Conservation (phyloP, 1,140 invertebrate species). For the Fopius arisanus region DNA sequence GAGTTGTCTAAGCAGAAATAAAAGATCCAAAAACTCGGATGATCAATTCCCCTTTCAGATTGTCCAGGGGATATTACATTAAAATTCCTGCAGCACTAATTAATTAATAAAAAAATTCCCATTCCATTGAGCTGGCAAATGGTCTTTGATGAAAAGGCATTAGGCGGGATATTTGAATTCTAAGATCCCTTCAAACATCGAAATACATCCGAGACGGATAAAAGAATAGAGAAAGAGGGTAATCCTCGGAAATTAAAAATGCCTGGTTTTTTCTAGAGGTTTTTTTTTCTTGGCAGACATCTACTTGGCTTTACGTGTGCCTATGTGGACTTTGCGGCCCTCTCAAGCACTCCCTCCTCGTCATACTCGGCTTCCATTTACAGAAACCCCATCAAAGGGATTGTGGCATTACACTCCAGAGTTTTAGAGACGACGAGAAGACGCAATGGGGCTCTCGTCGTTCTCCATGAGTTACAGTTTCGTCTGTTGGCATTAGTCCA, state of each 20-base stretch:
- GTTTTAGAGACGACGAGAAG: slow-evolving; percentile 40
- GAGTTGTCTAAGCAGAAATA: too few relatives aligned
- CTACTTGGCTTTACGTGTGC: slow-evolving; percentile 37
- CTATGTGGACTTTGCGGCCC: slow-evolving; percentile 8
- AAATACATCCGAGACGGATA: slow-evolving; percentile 2
- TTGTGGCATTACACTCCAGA: slow-evolving; percentile 60
- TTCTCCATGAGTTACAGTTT: neutral
- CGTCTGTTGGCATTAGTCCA: neutral
- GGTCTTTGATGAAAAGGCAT: neutral
- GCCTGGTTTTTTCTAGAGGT: slow-evolving; percentile 40
- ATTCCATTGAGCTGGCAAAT: neutral
- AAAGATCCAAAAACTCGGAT: too few relatives aligned
- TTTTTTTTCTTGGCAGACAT: slow-evolving; percentile 38
- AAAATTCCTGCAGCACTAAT: neutral
- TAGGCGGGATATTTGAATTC: neutral
- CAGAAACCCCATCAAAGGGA: slow-evolving; percentile 67
- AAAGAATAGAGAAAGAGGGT: slow-evolving; percentile 33
- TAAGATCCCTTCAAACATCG: neutral
- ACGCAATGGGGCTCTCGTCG: slow-evolving; percentile 38
- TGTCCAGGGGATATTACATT: too few relatives aligned
- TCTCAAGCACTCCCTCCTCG: slow-evolving; percentile 1
- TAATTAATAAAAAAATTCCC: neutral
- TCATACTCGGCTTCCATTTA: slow-evolving; percentile 54
- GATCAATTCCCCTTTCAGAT: too few relatives aligned
- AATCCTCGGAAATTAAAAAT: slow-evolving; percentile 66